Evolutionary conservation across 2,113 vertebrate genomes (phyloP), one percentile per base, ranked within the genome.

Genomic region (Numida meleagris): DNA sequence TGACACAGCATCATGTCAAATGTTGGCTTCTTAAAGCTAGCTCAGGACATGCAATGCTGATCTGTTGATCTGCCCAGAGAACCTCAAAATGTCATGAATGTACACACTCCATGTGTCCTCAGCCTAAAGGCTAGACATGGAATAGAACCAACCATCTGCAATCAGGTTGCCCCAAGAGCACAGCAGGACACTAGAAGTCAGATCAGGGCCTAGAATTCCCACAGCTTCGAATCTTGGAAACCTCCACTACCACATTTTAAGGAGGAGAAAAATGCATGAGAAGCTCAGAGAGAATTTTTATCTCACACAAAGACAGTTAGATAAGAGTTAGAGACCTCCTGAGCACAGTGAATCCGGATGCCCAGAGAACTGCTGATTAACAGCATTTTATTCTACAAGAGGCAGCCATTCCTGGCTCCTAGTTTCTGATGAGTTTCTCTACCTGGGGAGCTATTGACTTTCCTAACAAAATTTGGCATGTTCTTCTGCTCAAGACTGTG

Each of bases 341-440:
- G 29, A 82, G 19, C 62, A 24, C 12, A 14, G 45, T 0, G 0
- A 38, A 63, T 46, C 31, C 40, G 42, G 51, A 40, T 87, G 46
- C 57, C 62, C 51, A 68, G 81, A 59, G 62, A 84, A 31, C 15
- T 51, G 51, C 58, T 79, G 91, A 79, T 91, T 57, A 95, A 76
- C 42, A 79, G 16, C 36, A 33, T 85, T 91, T 87, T 58, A 20
- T 21, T 43, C n/a, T 51, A 42, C 0, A 0, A 89, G 66, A 79
- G 25, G 53, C 71, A 91, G 43, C 24, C 20, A 24, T 53, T 88
- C 31, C 62, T 48, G 20, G 31, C 8, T 72, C 48, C 62, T 0
- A 12, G 34, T 31, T 84, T 51, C 84, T 91, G 82, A 85, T 38
- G 71, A 94, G 67, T 62, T 96, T 42, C 82, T 53, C 24, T 36